Conservation (phyloP, 2,797 vertebrate genomes). For the Enteromius mattozi region DNA sequence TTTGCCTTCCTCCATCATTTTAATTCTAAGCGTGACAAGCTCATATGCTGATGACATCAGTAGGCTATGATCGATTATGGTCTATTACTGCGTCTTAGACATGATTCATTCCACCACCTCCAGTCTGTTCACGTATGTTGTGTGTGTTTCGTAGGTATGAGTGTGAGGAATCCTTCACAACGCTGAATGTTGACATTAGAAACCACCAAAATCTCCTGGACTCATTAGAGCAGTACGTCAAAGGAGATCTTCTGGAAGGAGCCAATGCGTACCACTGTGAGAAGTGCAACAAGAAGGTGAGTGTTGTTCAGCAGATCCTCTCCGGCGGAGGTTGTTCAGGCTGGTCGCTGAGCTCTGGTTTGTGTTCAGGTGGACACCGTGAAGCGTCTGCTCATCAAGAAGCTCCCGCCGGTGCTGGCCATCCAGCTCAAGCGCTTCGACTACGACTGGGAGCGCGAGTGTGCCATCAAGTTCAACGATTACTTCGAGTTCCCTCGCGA, state of each 20-base stretch:
- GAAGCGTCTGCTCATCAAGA: conserved; percentile 97
- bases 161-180: conserved; percentile 98
- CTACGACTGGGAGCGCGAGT: conserved; percentile 99
- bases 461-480: conserved; percentile 99
- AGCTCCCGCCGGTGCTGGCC: conserved; percentile 94
- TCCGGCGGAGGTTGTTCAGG: not conserved
- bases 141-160: conserved; percentile 86
- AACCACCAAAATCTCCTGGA: conserved; percentile 98
- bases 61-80: too few relatives aligned
- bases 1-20: too few relatives aligned
- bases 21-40: too few relatives aligned
- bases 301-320: not conserved
- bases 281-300: conserved; percentile 99
- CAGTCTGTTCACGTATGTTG: not conserved
- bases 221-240: conserved; percentile 97
- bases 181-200: conserved; percentile 97
- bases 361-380: conserved; percentile 93
- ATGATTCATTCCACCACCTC: too few relatives aligned
- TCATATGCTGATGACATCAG: too few relatives aligned
- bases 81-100: too few relatives aligned
- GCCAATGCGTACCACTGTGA: conserved; percentile 99
- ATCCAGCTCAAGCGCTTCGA: conserved; percentile 98
- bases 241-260: conserved; percentile 96
- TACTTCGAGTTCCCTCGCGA: conserved; percentile 99
- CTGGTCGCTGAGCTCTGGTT: not conserved